These are phyloP conservation scores for Drosophila aldrichi DNA, from an alignment of 2,888 invertebrate species.

Conservation along the genomic window DNA sequence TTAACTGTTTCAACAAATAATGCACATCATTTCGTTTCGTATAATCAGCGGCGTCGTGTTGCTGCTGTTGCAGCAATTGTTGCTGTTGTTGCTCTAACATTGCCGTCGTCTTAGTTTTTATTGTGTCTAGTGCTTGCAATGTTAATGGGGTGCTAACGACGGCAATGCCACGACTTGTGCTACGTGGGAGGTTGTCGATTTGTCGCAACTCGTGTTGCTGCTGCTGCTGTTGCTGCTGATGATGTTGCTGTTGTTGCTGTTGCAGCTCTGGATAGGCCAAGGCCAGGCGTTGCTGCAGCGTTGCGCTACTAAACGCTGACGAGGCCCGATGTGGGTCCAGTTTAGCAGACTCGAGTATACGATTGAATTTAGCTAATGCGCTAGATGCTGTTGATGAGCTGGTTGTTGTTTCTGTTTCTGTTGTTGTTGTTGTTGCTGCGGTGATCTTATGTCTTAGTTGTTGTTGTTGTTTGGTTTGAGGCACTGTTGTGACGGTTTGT, in stretches of 20 bases:
- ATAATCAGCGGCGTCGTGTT: slow-evolving; percentile 84
- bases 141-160: slow-evolving; percentile 81
- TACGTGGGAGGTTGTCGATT: slow-evolving; percentile 74
- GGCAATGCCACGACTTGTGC: slow-evolving; percentile 71
- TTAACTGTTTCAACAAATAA: slow-evolving; percentile 86
- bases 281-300: slow-evolving; percentile 74
- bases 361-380: slow-evolving; percentile 85
- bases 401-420: slow-evolving; percentile 68
- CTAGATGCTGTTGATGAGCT: slow-evolving; percentile 79
- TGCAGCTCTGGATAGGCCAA: slow-evolving; percentile 78
- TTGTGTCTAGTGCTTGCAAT: slow-evolving; percentile 74
- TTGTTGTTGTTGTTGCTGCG: slow-evolving; percentile 67
- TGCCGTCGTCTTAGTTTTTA: slow-evolving; percentile 62
- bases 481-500: slow-evolving; percentile 85
- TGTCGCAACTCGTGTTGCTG: slow-evolving; percentile 59
- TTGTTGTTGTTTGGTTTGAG: slow-evolving; percentile 79
- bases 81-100: slow-evolving; percentile 39
- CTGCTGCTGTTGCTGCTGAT: slow-evolving; percentile 44
- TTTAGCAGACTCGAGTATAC: slow-evolving; percentile 84
- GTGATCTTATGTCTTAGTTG: slow-evolving; percentile 81
- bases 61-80: slow-evolving; percentile 35
- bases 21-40: slow-evolving; percentile 86
- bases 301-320: slow-evolving; percentile 68
- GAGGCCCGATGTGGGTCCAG: slow-evolving; percentile 70
- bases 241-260: slow-evolving; percentile 56